phyloP scores from a whole-genome alignment of 2,888 invertebrate species.

The Merodon equestris region DNA sequence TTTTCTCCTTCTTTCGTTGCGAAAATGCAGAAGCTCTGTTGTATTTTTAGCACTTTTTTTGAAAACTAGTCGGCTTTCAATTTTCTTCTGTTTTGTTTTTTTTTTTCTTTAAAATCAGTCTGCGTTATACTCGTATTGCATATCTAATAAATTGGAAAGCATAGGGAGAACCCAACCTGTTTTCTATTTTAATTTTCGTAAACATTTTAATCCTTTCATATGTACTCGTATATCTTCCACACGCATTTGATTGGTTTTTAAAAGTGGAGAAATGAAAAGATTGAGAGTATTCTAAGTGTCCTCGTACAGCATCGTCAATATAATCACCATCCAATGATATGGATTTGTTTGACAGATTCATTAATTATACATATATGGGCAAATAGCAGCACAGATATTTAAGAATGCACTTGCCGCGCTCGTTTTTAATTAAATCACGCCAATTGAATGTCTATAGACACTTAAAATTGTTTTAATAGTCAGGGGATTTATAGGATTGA shows the following conservation, averaged over 20 bases:
- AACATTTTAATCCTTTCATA: conserved; percentile 13
- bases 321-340: conserved; percentile 38
- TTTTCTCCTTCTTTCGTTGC: conserved; percentile 2
- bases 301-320: conserved; percentile 4
- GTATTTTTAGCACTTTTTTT: too few species aligned
- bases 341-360: conserved; percentile 54
- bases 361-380: conserved; percentile 61
- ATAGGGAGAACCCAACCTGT: conserved; percentile 21
- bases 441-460: conserved; percentile 48
- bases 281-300: conserved; percentile 58
- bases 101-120: too few species aligned
- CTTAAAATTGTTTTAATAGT: conserved; percentile 16
- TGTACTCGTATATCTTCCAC: not conserved
- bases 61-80: too few species aligned
- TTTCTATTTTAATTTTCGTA: conserved; percentile 55
- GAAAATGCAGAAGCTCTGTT: not conserved
- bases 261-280: conserved; percentile 49
- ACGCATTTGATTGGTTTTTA: conserved; percentile 52
- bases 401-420: conserved; percentile 61
- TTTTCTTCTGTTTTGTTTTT: too few species aligned
- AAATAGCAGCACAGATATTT: conserved; percentile 52
- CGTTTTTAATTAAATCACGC: conserved; percentile 63
- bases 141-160: too few species aligned
- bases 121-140: not conserved
- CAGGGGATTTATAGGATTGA: conserved; percentile 46